Conservation (phyloP, 2,797 vertebrate species). For the Semaprochilodus insignis region DNA sequence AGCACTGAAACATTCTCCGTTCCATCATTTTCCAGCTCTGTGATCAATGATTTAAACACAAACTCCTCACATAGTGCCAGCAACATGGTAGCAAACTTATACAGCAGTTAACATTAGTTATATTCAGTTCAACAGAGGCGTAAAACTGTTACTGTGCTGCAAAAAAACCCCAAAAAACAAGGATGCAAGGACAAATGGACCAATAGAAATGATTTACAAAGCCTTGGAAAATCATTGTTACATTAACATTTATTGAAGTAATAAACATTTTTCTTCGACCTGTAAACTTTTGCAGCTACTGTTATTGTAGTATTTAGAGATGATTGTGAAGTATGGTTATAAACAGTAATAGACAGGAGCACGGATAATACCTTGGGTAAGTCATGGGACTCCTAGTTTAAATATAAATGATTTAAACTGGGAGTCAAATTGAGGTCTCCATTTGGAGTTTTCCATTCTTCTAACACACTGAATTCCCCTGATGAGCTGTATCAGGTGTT, state of each 20-base stretch:
- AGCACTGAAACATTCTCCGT: slow-evolving; percentile 1
- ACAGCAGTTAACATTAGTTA: background rate
- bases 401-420: background rate
- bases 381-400: no score
- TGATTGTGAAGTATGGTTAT: background rate
- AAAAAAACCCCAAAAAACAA: no score
- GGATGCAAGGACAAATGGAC: background rate
- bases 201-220: background rate
- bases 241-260: background rate
- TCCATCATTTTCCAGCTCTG: background rate
- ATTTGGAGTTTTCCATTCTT: no score
- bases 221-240: background rate
- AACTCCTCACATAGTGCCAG: background rate
- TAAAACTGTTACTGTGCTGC: background rate
- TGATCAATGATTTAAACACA: slow-evolving; percentile 21
- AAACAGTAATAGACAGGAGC: background rate
- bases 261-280: background rate
- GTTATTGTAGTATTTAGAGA: background rate
- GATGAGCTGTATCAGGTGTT: no score
- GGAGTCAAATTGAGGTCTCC: background rate
- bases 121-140: background rate
- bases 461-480: no score
- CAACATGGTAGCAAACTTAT: background rate
- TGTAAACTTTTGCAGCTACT: background rate
- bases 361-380: background rate